These are phyloP conservation scores for Drosophila chauvacae DNA, from an alignment of 1,140 invertebrate species.

Conservation along the genomic window DNA sequence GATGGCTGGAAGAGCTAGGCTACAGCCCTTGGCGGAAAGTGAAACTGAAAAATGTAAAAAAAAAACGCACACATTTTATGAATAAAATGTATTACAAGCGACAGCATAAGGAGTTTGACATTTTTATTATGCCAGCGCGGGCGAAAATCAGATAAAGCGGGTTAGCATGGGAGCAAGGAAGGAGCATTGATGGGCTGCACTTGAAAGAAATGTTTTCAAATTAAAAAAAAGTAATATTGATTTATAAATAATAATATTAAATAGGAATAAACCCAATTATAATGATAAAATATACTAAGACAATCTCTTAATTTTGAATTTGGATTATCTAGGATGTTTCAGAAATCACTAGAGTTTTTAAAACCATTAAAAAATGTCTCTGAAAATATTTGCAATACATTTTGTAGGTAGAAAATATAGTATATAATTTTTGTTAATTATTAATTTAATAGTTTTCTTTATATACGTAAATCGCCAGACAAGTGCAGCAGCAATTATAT, in stretches of 20 bases:
- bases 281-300: neutral
- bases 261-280: neutral
- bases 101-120: conserved; percentile 79
- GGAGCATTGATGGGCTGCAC: conserved; percentile 31
- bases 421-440: no score
- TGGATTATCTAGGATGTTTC: no score
- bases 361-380: no score
- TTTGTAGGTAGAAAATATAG: no score
- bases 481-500: no score
- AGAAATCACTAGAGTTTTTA: no score
- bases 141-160: conserved; percentile 38
- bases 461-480: no score
- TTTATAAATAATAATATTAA: neutral
- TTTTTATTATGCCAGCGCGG: conserved; percentile 72
- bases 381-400: no score
- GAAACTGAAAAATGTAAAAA: conserved; percentile 28
- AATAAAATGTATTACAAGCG: conserved; percentile 82
- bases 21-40: conserved; percentile 1
- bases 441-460: no score
- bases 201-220: neutral
- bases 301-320: neutral
- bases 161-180: neutral
- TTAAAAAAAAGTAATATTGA: neutral
- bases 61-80: conserved; percentile 67
- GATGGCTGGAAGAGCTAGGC: conserved; percentile 16